Conservation (phyloP, 2,797 vertebrate genomes). For the Saxicola maurus region DNA sequence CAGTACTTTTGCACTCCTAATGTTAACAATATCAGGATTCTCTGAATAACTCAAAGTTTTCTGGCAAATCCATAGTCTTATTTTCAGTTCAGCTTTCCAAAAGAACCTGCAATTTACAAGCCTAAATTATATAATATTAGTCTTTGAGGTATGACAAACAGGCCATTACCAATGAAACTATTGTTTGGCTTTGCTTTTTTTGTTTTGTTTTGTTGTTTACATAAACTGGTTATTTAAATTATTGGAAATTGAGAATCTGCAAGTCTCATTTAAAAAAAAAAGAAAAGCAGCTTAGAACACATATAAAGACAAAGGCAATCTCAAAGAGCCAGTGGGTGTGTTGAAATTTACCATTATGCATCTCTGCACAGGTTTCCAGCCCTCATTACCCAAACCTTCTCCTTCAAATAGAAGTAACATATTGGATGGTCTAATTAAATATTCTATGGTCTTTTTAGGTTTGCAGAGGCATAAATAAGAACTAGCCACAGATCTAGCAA, state of each 20-base stretch:
- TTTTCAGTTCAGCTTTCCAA: neutral
- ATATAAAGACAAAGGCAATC: neutral
- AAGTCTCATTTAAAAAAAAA: neutral
- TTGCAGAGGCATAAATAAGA: neutral
- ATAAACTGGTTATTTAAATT: neutral
- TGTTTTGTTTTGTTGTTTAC: neutral
- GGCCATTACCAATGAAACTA: neutral
- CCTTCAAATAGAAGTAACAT: neutral
- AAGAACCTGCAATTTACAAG: neutral
- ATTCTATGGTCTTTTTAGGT: neutral
- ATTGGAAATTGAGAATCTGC: neutral
- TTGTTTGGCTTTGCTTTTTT: neutral
- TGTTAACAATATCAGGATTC: neutral
- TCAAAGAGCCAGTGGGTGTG: neutral
- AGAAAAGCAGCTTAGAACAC: neutral
- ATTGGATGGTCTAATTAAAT: neutral
- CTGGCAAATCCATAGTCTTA: neutral
- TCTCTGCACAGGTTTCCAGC: neutral
- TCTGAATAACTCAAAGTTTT: neutral
- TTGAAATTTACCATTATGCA: neutral
- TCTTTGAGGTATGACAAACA: neutral
- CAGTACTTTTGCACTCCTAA: neutral
- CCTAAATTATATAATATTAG: neutral
- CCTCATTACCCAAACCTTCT: neutral
- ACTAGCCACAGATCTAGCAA: neutral